Evolutionary conservation across 2,797 vertebrate genomes (phyloP), one percentile per base, ranked within the genome.

Genomic region (Staurois parvus): DNA sequence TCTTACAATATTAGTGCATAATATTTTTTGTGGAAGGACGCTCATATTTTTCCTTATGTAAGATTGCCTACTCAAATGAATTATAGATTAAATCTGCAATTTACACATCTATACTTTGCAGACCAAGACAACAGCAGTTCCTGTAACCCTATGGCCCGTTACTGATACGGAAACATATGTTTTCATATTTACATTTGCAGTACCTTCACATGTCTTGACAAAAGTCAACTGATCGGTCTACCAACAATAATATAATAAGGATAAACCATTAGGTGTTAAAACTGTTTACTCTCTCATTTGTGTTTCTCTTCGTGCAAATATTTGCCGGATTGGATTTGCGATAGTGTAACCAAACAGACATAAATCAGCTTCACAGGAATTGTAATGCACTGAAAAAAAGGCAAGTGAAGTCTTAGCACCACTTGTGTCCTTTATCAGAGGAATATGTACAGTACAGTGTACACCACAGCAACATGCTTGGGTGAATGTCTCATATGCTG

Each of bases 231-330:
- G 70, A 82, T 13, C 10, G 11, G 69, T 59, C 70, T 75, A 80
- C 28, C 72, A 69, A 17, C 26, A 75, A 9, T 56, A 75, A 68
- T 37, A 59, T 76, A 76, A 83, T 76, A 81, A 76, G 30, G 74
- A 85, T 56, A 75, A 68, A 26, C 77, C 77, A 80, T 85, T 85
- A 81, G 77, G 68, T 66, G 24, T 69, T 30, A 80, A 81, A 85
- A 85, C 21, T 75, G 72, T 80, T 81, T 85, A 67, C 78, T 80
- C 62, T 81, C 15, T 52, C 78, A 42, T 56, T 79, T 85, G 84
- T 76, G 30, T 28, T 48, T 74, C 42, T 79, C 56, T 29, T 17
- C 19, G 26, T 81, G n/a, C 78, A 81, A 85, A 85, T 85, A 85
- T 85, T 85, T 80, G 84, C 84, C 59, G 42, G 73, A 76, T 37